Evolutionary conservation across 1,140 invertebrate species (phyloP).

Genomic region (Paracyclopina nana): DNA sequence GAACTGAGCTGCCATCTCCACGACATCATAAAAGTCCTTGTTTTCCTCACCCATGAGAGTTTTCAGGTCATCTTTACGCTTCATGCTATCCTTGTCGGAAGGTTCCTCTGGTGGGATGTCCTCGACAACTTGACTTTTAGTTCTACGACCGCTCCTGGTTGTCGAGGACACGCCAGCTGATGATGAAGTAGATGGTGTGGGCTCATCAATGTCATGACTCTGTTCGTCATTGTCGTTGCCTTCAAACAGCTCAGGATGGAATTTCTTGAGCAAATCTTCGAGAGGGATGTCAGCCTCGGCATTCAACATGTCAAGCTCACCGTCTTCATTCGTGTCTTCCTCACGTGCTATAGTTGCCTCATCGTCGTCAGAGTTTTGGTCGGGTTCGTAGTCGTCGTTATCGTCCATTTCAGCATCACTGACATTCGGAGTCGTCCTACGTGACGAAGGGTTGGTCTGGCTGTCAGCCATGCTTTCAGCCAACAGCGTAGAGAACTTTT

Average conservation of each 20-base stretch:
- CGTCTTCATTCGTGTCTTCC: constrained; percentile 40
- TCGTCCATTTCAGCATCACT: background rate
- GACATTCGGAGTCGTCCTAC: background rate
- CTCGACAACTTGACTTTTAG: no score
- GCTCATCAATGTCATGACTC: no score
- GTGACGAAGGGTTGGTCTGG: background rate
- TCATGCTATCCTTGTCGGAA: constrained; percentile 31
- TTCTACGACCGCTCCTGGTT: no score
- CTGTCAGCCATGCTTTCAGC: constrained; percentile 54
- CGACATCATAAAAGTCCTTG: constrained; percentile 21
- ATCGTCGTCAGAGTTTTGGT: constrained; percentile 61
- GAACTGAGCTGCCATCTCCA: constrained; percentile 63
- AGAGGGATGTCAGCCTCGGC: constrained; percentile 76
- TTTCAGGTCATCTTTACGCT: constrained; percentile 38
- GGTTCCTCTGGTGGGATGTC: no score
- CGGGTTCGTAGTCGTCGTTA: constrained; percentile 52
- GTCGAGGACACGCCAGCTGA: no score
- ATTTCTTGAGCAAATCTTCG: constrained; percentile 56
- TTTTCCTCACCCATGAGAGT: constrained; percentile 28
- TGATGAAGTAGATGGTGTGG: no score
- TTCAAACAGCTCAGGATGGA: constrained; percentile 50
- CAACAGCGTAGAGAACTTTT: constrained; percentile 81
- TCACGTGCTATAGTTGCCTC: constrained; percentile 88
- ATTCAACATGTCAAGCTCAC: constrained; percentile 66
- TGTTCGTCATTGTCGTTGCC: constrained; percentile 24